phyloP scores from a whole-genome alignment of 2,888 invertebrate species.

The Ophion ellenae region DNA sequence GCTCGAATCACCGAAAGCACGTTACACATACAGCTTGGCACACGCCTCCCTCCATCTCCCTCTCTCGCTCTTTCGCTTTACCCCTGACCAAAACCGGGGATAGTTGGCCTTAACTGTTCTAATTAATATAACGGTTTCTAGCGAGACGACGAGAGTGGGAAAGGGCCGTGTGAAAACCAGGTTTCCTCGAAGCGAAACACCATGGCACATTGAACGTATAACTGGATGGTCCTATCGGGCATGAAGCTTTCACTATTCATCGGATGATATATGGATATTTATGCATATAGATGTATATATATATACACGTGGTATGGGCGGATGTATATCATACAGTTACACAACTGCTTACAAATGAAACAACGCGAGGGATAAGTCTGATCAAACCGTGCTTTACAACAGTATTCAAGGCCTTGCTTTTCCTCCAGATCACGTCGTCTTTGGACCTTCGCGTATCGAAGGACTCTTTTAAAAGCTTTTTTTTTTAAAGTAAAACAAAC shows the following conservation, averaged over 20 bases:
- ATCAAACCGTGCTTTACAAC: slow-evolving; percentile 6
- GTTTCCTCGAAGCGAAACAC: slow-evolving; percentile 43
- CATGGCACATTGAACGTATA: slow-evolving; percentile 63
- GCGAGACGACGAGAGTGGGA: slow-evolving; percentile 30
- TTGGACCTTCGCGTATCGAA: neutral
- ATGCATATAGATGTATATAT: slow-evolving; percentile 30
- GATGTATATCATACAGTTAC: slow-evolving; percentile 22
- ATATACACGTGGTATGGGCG: slow-evolving; percentile 6
- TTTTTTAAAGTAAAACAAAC: no score
- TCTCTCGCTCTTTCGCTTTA: neutral
- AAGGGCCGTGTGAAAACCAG: slow-evolving; percentile 63
- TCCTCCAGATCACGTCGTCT: neutral
- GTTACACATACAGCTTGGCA: slow-evolving; percentile 70
- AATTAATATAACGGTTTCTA: slow-evolving; percentile 81
- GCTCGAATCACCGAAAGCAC: slow-evolving; percentile 80
- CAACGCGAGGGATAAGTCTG: slow-evolving; percentile 2
- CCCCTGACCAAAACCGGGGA: slow-evolving; percentile 59
- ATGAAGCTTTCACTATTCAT: slow-evolving; percentile 54
- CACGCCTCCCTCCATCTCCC: slow-evolving; percentile 27
- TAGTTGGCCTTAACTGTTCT: slow-evolving; percentile 80
- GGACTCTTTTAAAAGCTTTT: no score
- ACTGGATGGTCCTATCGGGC: slow-evolving; percentile 58
- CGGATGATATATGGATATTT: slow-evolving; percentile 55
- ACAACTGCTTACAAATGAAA: slow-evolving; percentile 33
- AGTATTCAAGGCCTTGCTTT: neutral